Conservation (phyloP, 2,113 vertebrate genomes). For the Zosterops japonicus region DNA sequence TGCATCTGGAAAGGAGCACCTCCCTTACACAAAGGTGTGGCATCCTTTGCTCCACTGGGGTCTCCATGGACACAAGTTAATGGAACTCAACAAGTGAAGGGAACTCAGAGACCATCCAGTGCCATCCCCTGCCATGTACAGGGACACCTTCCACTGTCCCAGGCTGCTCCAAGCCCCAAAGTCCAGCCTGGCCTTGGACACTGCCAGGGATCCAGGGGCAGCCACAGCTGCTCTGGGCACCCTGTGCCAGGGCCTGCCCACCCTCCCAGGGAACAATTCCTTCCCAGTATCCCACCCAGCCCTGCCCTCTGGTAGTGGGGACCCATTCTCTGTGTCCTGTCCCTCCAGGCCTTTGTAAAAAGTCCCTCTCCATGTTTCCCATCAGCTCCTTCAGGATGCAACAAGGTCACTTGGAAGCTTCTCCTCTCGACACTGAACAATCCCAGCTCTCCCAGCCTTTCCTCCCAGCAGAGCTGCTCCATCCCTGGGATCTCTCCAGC, state of each 20-base stretch:
- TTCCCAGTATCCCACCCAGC: rapidly evolving
- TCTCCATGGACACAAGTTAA: neutral
- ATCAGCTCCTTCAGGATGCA: neutral
- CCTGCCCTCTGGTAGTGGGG: neutral
- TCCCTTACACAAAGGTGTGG: neutral
- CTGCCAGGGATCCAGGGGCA: neutral
- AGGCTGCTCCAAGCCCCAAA: neutral
- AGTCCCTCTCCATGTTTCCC: neutral
- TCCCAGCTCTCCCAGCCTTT: too few relatives aligned
- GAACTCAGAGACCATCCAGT: neutral
- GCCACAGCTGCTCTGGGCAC: neutral
- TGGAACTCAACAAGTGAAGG: neutral
- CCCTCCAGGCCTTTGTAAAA: rapidly evolving
- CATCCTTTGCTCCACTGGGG: neutral
- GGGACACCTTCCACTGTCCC: neutral
- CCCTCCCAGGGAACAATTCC: neutral
- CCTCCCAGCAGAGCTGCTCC: too few relatives aligned
- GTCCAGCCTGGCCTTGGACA: neutral
- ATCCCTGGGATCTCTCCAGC: neutral
- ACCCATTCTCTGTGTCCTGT: neutral
- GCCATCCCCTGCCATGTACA: neutral
- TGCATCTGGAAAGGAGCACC: neutral
- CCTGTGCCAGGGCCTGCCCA: neutral
- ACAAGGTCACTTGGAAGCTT: neutral
- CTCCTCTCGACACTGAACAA: neutral